phyloP scores from a whole-genome alignment of 1,140 invertebrate species.

The Drosophila lowei region DNA sequence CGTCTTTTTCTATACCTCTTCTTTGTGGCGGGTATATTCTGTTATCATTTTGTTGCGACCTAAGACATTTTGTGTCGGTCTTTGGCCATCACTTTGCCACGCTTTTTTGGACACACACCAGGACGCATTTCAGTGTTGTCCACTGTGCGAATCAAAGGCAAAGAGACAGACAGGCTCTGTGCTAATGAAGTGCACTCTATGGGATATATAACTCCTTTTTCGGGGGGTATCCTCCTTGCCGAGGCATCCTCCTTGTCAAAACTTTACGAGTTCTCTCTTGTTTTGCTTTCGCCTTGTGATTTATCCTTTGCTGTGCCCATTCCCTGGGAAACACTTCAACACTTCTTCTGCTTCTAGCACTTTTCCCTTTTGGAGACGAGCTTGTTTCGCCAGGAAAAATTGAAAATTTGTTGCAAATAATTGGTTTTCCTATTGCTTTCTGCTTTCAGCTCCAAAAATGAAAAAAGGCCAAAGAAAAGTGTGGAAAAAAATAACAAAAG shows the following conservation, averaged over 20 bases:
- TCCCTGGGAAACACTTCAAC: constrained; percentile 25
- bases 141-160: background rate
- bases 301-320: constrained; percentile 4
- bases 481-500: background rate
- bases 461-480: background rate
- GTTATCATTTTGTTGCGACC: too few relatives aligned
- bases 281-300: constrained; percentile 18
- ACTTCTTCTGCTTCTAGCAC: constrained; percentile 7
- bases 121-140: background rate
- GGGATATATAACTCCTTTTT: background rate
- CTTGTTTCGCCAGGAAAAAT: constrained; percentile 28
- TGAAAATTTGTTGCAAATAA: constrained; percentile 46
- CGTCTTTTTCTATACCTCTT: too few relatives aligned
- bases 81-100: too few relatives aligned
- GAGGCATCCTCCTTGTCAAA: constrained; percentile 9
- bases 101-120: too few relatives aligned
- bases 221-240: background rate
- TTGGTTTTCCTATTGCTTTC: constrained; percentile 43
- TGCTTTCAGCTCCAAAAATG: background rate
- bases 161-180: too few relatives aligned
- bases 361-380: constrained; percentile 1
- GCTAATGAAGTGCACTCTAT: too few relatives aligned
- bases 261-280: constrained; percentile 26
- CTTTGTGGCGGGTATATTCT: background rate
- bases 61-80: too few relatives aligned